Evolutionary conservation across 2,113 vertebrate species (phyloP), one percentile per base, ranked within the genome.

Genomic region (Beaufortia kweichowensis): DNA sequence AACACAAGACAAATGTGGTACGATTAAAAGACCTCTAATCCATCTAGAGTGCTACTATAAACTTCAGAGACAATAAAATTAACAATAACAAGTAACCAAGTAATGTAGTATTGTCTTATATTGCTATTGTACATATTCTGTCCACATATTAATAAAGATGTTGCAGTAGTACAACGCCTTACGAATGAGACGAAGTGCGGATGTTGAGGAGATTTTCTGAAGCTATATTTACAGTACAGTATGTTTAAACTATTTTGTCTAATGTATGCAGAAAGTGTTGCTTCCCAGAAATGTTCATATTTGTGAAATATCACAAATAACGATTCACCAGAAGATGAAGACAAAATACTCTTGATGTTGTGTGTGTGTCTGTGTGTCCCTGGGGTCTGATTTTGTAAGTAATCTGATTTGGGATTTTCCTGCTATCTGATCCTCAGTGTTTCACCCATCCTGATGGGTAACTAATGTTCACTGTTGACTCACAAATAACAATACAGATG

Each of bases 321-420:
- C 62, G 35, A 65, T 70, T 31, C 26, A 65, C 59, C 12, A 59
- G 11, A 5, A 39, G 19, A 48, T 39, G 10, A 39, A 57, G n/a
- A 14, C 62, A 56, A 76, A 80, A 76, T 21, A 57, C 24, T 35
- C 39, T 10, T 61, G 12, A 55, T 33, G 33, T 19, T 26, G 4
- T 55, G 60, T 65, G 31, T 24, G 41, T 75, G 1, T 24, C 31
- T 64, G 67, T 68, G 55, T 69, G 57, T 78, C 33, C 24, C 70
- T 70, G 21, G 68, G 41, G 55, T 71, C 23, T 41, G 73, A 24
- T 69, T 57, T 19, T 77, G 74, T 71, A 76, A 73, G 67, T 61
- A 53, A 77, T 50, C 75, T 59, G 69, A 73, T 53, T 46, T 9
- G 68, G 67, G 79, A 81, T 62, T 72, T 41, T 61, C 68, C 75